Conservation (phyloP, 2,113 vertebrate genomes). For the Pygoscelis antarcticus region DNA sequence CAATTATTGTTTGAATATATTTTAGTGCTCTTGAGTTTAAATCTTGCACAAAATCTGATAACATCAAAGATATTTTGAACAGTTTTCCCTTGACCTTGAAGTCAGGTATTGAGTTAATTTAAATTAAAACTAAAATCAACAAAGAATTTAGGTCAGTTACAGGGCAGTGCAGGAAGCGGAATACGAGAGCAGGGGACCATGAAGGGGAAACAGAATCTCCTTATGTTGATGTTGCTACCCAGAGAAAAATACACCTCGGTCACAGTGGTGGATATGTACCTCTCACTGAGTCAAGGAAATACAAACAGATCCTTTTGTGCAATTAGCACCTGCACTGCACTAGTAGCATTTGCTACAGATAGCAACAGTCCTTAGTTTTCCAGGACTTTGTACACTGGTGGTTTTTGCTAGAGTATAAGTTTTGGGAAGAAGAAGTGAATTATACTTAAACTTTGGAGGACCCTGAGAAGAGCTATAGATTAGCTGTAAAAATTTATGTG, state of each 20-base stretch:
- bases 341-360: background rate
- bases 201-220: background rate
- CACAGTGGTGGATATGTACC: background rate
- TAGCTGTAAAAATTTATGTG: background rate
- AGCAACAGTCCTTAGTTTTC: background rate
- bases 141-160: background rate
- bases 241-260: background rate
- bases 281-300: background rate
- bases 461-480: background rate
- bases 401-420: background rate
- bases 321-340: background rate
- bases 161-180: background rate
- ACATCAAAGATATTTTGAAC: background rate
- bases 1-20: background rate
- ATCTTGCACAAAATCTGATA: background rate
- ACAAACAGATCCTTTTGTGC: background rate
- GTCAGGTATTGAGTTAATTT: background rate
- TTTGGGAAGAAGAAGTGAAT: background rate
- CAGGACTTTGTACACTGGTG: background rate
- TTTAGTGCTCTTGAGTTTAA: background rate
- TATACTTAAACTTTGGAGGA: background rate
- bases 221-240: background rate
- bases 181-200: rapidly evolving
- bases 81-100: background rate
- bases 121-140: background rate